Percentiles rank a stretch among this genome's conserved stretches.
phyloP scores from a whole-genome alignment of 2,797 vertebrate genomes.

The Alectoris magna region DNA sequence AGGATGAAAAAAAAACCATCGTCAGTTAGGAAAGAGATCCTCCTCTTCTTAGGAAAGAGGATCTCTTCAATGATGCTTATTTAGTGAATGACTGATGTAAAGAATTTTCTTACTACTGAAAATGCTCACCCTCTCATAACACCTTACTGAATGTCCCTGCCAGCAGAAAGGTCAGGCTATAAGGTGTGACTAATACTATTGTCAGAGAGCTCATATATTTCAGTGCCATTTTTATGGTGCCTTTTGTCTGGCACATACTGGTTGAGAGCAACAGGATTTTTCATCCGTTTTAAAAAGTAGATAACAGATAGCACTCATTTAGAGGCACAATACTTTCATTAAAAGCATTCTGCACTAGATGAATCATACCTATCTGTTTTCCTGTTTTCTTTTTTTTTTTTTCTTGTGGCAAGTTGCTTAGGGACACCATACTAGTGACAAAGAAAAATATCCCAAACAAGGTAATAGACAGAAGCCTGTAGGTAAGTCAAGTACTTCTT shows the following conservation, averaged over 20 bases:
- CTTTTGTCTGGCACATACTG: slow-evolving; percentile 60
- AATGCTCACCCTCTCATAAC: slow-evolving; percentile 58
- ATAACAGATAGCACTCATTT: slow-evolving; percentile 62
- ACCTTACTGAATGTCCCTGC: slow-evolving; percentile 61
- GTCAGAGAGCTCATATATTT: slow-evolving; percentile 69
- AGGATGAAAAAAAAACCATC: slow-evolving; percentile 14
- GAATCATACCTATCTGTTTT: slow-evolving; percentile 50
- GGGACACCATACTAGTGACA: slow-evolving; percentile 30
- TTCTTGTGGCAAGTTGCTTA: slow-evolving; percentile 37
- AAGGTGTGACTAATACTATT: slow-evolving; percentile 67
- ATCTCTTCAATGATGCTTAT: not conserved
- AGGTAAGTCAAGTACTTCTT: slow-evolving; percentile 36
- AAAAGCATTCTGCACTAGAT: slow-evolving; percentile 56
- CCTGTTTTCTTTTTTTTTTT: not conserved
- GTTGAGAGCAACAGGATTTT: slow-evolving; percentile 59
- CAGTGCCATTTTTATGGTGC: slow-evolving; percentile 59
- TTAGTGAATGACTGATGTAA: slow-evolving; percentile 56
- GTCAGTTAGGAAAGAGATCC: not conserved
- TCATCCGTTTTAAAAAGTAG: slow-evolving; percentile 53
- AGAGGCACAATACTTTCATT: slow-evolving; percentile 61
- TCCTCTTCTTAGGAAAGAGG: not conserved
- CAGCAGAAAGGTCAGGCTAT: slow-evolving; percentile 69
- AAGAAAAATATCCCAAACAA: slow-evolving; percentile 60
- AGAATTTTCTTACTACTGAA: slow-evolving; percentile 63
- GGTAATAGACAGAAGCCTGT: slow-evolving; percentile 1